Evolutionary conservation across 2,888 invertebrate genomes (phyloP).

Genomic region (Orchesella flavescens): DNA sequence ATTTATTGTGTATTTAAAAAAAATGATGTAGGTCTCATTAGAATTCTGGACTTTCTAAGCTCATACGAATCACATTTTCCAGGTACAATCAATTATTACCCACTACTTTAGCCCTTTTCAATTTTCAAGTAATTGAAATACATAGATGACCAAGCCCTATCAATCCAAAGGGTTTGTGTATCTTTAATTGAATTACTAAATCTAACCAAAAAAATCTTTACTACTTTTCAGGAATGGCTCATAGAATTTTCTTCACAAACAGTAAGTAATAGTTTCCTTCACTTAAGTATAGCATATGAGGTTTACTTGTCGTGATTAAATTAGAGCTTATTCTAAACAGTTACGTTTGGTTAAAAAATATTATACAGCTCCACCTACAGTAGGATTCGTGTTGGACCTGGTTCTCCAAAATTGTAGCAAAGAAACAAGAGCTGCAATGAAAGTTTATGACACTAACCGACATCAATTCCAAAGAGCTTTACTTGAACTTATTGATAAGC

Average conservation of each 20-base stretch:
- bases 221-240: constrained; percentile 4
- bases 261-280: constrained; percentile 20
- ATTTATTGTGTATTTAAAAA: neutral
- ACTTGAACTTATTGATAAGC: neutral
- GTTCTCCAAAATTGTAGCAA: constrained; percentile 21
- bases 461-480: constrained; percentile 2
- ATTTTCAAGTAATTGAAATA: no score
- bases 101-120: no score
- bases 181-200: no score
- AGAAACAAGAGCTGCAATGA: constrained; percentile 12
- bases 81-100: no score
- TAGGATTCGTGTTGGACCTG: constrained; percentile 15
- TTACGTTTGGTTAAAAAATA: no score
- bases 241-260: constrained; percentile 35
- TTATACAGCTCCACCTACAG: constrained; percentile 27
- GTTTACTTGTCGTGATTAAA: no score
- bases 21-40: constrained; percentile 29
- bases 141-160: no score
- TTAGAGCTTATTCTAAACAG: no score
- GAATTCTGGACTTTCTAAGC: constrained; percentile 23
- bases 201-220: no score
- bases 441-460: constrained; percentile 16
- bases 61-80: constrained; percentile 42
- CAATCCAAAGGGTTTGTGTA: no score
- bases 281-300: neutral